Conservation (phyloP, 2,113 vertebrate genomes). For the Rhinopithecus roxellana region DNA sequence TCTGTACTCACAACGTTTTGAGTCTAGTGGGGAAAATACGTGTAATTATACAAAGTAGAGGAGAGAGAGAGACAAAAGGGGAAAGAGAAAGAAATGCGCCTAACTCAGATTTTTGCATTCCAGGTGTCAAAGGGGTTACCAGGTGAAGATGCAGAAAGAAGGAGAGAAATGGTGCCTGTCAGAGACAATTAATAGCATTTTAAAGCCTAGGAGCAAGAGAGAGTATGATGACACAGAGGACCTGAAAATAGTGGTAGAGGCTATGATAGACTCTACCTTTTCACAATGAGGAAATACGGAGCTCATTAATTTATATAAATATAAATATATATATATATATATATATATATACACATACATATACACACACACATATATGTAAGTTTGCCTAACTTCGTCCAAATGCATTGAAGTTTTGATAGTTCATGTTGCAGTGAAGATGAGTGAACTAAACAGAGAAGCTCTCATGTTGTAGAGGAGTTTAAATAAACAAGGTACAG, state of each 20-base stretch:
- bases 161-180: neutral
- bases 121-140: neutral
- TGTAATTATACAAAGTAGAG: neutral
- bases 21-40: neutral
- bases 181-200: neutral
- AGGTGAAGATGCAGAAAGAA: neutral
- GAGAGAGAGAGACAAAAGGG: neutral
- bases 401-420: neutral
- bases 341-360: neutral
- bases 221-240: neutral
- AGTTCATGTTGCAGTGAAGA: neutral
- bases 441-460: neutral
- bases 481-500: neutral
- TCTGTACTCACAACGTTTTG: neutral
- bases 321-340: neutral
- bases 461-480: neutral
- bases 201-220: neutral
- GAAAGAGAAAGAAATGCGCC: neutral
- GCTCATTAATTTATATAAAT: neutral
- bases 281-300: neutral
- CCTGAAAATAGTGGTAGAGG: neutral
- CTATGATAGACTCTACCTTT: neutral
- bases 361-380: neutral
- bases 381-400: neutral
- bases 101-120: neutral